These are phyloP conservation scores for Mus pahari DNA, from an alignment of 2,113 vertebrate species.

Conservation along the genomic window DNA sequence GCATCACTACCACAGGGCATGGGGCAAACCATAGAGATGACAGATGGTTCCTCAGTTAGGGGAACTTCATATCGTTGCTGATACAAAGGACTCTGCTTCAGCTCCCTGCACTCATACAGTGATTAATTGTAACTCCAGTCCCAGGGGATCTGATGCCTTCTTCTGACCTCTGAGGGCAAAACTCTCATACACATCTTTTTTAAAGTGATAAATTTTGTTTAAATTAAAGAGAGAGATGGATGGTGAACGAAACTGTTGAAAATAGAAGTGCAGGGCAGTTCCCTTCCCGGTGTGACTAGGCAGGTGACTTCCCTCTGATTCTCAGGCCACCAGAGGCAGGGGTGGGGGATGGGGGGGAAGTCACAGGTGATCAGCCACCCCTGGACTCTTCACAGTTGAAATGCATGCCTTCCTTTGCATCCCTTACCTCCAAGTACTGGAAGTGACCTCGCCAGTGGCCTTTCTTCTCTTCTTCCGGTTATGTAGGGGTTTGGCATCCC, in stretches of 20 bases:
- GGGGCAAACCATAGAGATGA: neutral
- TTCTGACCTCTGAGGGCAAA: neutral
- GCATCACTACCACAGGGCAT: neutral
- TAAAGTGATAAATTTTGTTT: neutral
- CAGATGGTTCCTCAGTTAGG: neutral
- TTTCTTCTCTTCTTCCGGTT: neutral
- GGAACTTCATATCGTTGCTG: too few relatives aligned
- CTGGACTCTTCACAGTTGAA: neutral
- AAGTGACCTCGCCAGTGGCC: neutral
- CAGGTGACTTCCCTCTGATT: neutral
- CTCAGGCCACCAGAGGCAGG: neutral
- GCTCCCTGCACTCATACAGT: neutral
- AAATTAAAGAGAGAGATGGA: neutral
- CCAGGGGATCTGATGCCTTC: neutral
- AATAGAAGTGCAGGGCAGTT: neutral
- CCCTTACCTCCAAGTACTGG: neutral
- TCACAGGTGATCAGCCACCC: neutral
- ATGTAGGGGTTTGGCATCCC: neutral
- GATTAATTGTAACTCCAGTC: neutral
- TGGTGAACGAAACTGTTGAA: neutral
- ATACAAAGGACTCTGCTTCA: neutral
- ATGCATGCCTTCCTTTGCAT: neutral
- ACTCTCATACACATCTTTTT: neutral
- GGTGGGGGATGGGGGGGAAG: too few relatives aligned
- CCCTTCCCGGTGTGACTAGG: neutral